Conservation (phyloP, 2,888 invertebrate species). For the Andricus curvator region DNA sequence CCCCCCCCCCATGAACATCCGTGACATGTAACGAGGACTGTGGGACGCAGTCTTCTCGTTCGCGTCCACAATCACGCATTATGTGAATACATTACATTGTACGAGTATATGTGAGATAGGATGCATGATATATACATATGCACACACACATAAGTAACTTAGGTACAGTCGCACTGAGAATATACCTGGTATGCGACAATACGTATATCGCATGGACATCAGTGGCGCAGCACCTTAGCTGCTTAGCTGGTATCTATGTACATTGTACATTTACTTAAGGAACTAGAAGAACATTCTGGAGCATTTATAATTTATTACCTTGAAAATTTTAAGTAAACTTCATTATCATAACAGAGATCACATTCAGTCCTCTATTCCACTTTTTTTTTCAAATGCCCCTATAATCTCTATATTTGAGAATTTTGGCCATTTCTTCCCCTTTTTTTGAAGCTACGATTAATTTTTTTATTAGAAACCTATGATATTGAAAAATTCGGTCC, state of each 20-base stretch:
- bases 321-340: constrained; percentile 18
- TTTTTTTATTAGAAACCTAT: too few species aligned
- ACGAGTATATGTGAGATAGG: constrained; percentile 15
- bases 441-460: too few species aligned
- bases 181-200: constrained; percentile 37
- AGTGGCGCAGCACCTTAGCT: constrained; percentile 27
- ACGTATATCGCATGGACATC: constrained; percentile 25
- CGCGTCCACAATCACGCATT: constrained; percentile 5
- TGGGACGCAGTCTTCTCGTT: constrained; percentile 30
- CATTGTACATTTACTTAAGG: neutral
- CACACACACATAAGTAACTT: neutral
- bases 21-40: constrained; percentile 31
- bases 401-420: too few species aligned
- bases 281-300: constrained; percentile 20
- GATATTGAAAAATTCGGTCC: too few species aligned
- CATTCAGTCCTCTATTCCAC: too few species aligned
- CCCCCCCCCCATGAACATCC: neutral
- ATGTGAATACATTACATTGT: constrained; percentile 18
- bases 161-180: constrained; percentile 31
- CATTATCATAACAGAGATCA: too few species aligned
- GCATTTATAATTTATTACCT: constrained; percentile 15
- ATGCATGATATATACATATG: neutral
- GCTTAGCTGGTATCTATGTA: neutral
- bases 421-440: too few species aligned
- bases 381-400: too few species aligned